Evolutionary conservation across 2,888 invertebrate species (phyloP), one percentile per base, ranked within the genome.

Genomic region (Vannuccia rotundouncinata): DNA sequence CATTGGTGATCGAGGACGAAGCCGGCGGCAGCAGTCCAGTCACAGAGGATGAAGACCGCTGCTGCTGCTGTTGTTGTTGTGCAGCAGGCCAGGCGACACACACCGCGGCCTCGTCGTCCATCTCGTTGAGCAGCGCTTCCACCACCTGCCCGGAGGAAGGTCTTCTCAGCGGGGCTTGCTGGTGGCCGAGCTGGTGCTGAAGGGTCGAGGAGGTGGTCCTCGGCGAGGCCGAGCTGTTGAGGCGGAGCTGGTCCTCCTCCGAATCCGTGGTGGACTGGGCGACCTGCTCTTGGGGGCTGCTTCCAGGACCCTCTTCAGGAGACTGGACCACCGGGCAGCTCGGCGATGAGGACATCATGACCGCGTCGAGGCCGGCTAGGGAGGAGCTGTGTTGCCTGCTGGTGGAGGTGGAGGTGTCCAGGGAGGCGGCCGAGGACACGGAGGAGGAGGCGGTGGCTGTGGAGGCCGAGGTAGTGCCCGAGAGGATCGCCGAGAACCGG

Each of bases 201-300:
- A 45, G 45, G 45, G 5, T 5, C 45, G 45, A 45, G 45, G 45
- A 45, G 22, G 66, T 17, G 10, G 22, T 2, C 2, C 17, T 2
- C 17, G 66, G 13, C 10, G 10, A 2, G 10, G 66, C 2, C 22
- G 17, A n/a, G 22, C 66, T 22, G 22, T 5, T 66, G 17, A 66
- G 66, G 17, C 66, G 66, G 10, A 66, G 5, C 10, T n/a, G 66
- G 66, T 66, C 66, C 66, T 66, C 66, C 22, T 66, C 66, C 2
- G 66, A 66, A 27, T 66, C 66, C 22, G 66, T 66, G 5, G 66
- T 66, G 13, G 66, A 66, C 22, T 66, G 66, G 10, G 66, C 66
- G 22, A 66, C 66, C 66, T 66, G 66, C 66, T 66, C 66, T 66
- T 66, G 66, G 66, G 66, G 66, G 25, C 66, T 66, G 22, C 66